These are phyloP conservation scores for Danio tinwini DNA, from an alignment of 2,797 vertebrate genomes.

Conservation along the genomic window DNA sequence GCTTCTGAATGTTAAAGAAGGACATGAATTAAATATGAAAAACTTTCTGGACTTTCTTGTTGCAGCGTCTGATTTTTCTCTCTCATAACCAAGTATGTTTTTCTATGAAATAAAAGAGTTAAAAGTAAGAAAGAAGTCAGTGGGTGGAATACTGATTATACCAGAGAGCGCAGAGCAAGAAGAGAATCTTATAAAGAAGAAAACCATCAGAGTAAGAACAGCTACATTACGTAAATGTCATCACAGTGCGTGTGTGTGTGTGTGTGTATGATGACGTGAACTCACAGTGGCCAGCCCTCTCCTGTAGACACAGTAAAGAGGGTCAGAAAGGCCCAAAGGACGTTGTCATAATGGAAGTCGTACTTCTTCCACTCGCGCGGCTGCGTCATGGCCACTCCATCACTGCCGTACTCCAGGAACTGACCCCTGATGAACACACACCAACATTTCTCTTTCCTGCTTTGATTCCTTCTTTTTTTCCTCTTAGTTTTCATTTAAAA, in stretches of 20 bases:
- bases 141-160: neutral
- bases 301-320: slow-evolving; percentile 98
- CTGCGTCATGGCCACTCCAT: slow-evolving; percentile 84
- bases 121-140: neutral
- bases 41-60: neutral
- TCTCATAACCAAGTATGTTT: neutral
- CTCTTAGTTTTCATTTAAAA: neutral
- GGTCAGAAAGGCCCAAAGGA: slow-evolving; percentile 96
- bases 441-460: neutral
- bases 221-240: neutral
- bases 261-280: slow-evolving; percentile 50
- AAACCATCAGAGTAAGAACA: neutral
- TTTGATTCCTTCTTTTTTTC: neutral
- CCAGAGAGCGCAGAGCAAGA: neutral
- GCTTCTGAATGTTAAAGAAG: neutral
- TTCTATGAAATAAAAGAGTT: neutral
- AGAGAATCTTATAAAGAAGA: neutral
- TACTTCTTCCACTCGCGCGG: slow-evolving; percentile 95
- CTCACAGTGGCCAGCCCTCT: slow-evolving; percentile 98
- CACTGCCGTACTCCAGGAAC: slow-evolving; percentile 90
- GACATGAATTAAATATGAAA: slow-evolving; percentile 3
- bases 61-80: neutral
- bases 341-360: slow-evolving; percentile 97
- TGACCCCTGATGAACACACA: slow-evolving; percentile 82
- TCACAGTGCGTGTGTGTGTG: neutral